Evolutionary conservation across 2,113 vertebrate species (phyloP), one percentile per base, ranked within the genome.

Genomic region (Grus americana): DNA sequence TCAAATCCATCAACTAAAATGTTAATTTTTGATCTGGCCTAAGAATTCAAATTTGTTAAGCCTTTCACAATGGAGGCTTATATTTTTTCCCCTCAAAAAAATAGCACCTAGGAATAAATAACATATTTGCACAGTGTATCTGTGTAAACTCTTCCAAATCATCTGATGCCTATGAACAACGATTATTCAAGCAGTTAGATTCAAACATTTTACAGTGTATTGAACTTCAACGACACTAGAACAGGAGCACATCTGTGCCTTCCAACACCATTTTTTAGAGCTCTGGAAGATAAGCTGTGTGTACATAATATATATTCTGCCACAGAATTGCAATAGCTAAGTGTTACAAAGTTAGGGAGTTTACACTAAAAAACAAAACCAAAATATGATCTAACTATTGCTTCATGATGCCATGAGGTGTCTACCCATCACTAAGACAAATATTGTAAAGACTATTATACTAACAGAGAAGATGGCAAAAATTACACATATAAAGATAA

Each of bases 381-480:
- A 57, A 87, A 78, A 32, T 2, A 6, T 11, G 9, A 79, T 61
- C 58, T 93, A 89, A 92, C 46, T 75, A 76, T 52, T 74, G 89
- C 58, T 96, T 96, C 22, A 73, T n/a, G 70, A 94, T 94, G 87
- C 89, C 87, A 90, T 34, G 76, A 84, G 59, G 63, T 66, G 29
- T 74, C 50, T 47, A 20, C 59, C 66, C 94, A 90, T 68, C 58
- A 84, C 61, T 54, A 74, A 94, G 75, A 94, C 50, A 91, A 70
- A 36, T 63, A 79, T 74, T 92, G 72, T 62, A 85, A 90, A 93
- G 72, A 67, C 66, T 67, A 76, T 83, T 79, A 58, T 29, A 86
- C 61, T 95, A 93, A 89, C 62, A 92, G 86, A 93, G 52, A 93
- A 90, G 91, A 93, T 92, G 86, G 86, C 50, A 95, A 95, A 90